Conservation (phyloP, 2,113 vertebrate species). For the Pteronura brasiliensis region DNA sequence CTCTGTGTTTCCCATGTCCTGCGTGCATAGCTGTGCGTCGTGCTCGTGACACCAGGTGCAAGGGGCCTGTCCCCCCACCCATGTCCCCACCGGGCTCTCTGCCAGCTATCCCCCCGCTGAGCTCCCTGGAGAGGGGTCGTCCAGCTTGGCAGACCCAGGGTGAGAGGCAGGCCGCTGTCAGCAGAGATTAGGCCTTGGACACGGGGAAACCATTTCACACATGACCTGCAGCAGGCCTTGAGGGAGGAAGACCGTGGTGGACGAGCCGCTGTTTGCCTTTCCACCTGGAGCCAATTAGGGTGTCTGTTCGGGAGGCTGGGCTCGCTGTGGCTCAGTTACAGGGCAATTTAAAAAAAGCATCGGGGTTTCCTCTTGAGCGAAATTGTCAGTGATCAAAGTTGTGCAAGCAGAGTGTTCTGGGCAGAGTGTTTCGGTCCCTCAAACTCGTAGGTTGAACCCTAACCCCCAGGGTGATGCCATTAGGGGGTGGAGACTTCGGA, state of each 20-base stretch:
- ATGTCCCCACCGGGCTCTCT: neutral
- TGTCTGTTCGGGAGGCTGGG: conserved; percentile 53
- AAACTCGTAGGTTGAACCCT: neutral
- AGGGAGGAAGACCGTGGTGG: conserved; percentile 31
- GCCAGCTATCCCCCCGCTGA: neutral
- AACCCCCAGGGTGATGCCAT: neutral
- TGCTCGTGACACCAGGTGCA: neutral
- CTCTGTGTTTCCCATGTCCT: neutral
- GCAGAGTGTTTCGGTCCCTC: neutral
- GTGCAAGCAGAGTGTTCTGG: neutral
- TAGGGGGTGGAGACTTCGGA: neutral
- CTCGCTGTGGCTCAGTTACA: conserved; percentile 51
- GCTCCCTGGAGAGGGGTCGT: neutral
- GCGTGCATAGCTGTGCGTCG: too few relatives aligned
- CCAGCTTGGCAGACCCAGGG: too few relatives aligned
- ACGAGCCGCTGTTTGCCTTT: conserved; percentile 44
- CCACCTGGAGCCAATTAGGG: conserved; percentile 71
- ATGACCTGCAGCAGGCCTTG: conserved; percentile 27
- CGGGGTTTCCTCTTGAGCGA: conserved; percentile 61
- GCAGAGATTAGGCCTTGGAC: neutral
- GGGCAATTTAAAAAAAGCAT: conserved; percentile 18
- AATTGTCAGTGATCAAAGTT: neutral
- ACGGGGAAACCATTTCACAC: neutral
- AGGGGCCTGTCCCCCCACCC: neutral
- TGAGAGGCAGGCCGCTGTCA: neutral